phyloP scores from a whole-genome alignment of 2,113 vertebrate genomes.

The Anthoscopus minutus region DNA sequence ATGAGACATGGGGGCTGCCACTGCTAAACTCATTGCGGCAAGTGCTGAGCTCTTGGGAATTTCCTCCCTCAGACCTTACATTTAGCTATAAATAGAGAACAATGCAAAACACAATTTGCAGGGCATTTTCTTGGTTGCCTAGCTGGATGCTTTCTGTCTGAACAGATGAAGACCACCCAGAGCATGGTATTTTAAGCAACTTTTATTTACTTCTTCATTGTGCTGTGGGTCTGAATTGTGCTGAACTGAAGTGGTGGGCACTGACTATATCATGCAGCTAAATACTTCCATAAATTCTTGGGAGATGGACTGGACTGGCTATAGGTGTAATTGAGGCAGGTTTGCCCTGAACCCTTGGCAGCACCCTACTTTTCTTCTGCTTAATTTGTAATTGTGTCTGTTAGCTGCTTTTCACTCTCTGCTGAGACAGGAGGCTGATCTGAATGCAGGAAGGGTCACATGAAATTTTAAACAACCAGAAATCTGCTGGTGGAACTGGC shows the following conservation, averaged over 20 bases:
- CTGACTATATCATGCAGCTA: background rate
- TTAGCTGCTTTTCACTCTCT: background rate
- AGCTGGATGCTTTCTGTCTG: background rate
- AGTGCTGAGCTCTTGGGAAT: background rate
- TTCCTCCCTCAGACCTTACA: background rate
- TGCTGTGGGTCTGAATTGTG: background rate
- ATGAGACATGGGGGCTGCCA: fast-evolving
- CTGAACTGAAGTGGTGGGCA: background rate
- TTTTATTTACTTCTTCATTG: background rate
- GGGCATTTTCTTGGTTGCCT: background rate
- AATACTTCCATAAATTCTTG: background rate
- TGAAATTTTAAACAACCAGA: background rate
- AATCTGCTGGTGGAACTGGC: background rate
- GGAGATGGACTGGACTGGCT: background rate
- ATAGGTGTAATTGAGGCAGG: fast-evolving
- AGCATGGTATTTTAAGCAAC: background rate
- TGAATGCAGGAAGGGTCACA: background rate
- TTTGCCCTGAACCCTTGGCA: background rate
- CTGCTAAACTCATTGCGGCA: background rate
- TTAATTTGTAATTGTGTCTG: background rate
- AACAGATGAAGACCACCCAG: background rate
- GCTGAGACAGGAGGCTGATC: background rate
- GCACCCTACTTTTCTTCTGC: background rate
- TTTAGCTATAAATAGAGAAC: background rate
- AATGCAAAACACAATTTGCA: background rate